A percentile compares a stretch with the other conserved stretches of the same genome.
These are phyloP conservation scores for Brenthis hecate DNA, from an alignment of 2,888 invertebrate genomes.

Conservation along the genomic window DNA sequence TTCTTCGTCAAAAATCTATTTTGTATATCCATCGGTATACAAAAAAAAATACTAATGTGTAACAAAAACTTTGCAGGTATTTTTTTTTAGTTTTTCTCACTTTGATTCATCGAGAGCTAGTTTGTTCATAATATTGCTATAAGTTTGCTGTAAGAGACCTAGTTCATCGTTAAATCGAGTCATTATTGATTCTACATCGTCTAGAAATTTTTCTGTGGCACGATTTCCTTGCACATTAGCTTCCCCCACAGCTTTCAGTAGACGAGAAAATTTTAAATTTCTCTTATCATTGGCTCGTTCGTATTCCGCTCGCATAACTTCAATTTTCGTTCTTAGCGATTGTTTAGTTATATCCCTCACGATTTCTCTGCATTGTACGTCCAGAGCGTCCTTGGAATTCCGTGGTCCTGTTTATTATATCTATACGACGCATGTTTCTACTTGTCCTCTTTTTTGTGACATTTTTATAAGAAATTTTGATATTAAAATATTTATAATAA, in stretches of 20 bases:
- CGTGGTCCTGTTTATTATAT: slow-evolving; percentile 7
- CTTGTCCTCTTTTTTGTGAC: neutral
- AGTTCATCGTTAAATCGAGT: slow-evolving; percentile 45
- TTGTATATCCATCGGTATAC: no score
- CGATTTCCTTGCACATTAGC: slow-evolving; percentile 43
- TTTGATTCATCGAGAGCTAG: slow-evolving; percentile 33
- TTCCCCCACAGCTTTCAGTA: slow-evolving; percentile 39
- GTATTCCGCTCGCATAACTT: slow-evolving; percentile 34
- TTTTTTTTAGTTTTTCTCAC: no score
- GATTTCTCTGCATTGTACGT: slow-evolving; percentile 23
- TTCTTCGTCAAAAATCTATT: no score
- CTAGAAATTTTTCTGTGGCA: slow-evolving; percentile 50
- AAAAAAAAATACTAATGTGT: no score
- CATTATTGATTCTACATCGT: slow-evolving; percentile 49
- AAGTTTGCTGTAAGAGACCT: slow-evolving; percentile 32
- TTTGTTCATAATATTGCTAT: slow-evolving; percentile 39
- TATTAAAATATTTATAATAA: no score
- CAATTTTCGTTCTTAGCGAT: slow-evolving; percentile 37
- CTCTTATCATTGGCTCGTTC: slow-evolving; percentile 31
- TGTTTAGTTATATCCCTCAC: slow-evolving; percentile 32
- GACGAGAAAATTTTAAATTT: slow-evolving; percentile 35
- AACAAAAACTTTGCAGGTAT: no score
- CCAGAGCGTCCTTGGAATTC: slow-evolving; percentile 19
- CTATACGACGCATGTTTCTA: slow-evolving; percentile 30
- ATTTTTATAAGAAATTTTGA: neutral